Evolutionary conservation across 2,888 invertebrate species (phyloP).

Genomic region (Autographa gamma): DNA sequence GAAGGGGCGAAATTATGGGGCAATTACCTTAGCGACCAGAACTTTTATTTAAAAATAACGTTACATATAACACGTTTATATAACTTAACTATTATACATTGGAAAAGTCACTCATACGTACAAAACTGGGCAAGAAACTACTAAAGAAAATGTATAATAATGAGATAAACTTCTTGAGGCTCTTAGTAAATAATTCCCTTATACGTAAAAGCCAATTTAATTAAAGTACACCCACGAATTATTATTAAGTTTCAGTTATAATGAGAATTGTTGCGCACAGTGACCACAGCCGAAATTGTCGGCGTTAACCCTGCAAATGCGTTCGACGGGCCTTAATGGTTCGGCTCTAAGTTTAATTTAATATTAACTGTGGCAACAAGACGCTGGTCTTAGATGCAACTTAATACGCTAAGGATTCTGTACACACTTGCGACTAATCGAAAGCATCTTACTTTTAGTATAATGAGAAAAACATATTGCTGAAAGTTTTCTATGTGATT

Average conservation of each 20-base stretch:
- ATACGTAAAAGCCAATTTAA: neutral
- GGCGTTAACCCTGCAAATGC: slow-evolving; percentile 77
- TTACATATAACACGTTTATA: no score
- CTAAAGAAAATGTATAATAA: neutral
- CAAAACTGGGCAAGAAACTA: neutral
- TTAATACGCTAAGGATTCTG: slow-evolving; percentile 66
- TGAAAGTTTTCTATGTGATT: no score
- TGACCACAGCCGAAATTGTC: slow-evolving; percentile 79
- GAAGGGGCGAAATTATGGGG: neutral
- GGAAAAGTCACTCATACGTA: no score
- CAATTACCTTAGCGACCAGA: neutral
- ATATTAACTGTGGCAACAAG: slow-evolving; percentile 82
- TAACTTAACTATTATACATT: no score
- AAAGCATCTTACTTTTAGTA: neutral
- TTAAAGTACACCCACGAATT: neutral
- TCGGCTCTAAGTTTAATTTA: slow-evolving; percentile 85
- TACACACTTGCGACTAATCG: slow-evolving; percentile 56
- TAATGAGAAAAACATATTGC: no score
- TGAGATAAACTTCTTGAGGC: neutral
- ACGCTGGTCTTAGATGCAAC: slow-evolving; percentile 80
- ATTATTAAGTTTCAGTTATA: slow-evolving; percentile 42
- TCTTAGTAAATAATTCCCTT: neutral
- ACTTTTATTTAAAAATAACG: no score
- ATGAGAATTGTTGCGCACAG: slow-evolving; percentile 61
- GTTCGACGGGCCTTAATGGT: slow-evolving; percentile 85